phyloP scores from a whole-genome alignment of 2,113 vertebrate genomes.

The Nettapus auritus region DNA sequence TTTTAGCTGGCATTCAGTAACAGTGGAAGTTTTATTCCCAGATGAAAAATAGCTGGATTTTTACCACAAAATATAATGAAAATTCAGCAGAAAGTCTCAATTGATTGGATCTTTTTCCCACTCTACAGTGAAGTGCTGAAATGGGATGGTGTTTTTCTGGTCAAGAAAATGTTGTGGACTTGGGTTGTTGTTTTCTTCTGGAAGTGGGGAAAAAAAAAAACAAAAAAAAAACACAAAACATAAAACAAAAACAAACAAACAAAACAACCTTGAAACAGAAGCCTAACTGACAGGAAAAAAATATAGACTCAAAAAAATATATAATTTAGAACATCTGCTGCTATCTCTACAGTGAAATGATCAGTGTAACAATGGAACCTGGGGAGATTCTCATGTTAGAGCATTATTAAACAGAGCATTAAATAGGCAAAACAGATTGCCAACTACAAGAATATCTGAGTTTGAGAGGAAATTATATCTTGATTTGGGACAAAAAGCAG shows the following conservation, averaged over 20 bases:
- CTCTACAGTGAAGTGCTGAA: background rate
- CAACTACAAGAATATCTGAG: background rate
- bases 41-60: background rate
- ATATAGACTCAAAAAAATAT: background rate
- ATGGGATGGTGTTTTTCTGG: background rate
- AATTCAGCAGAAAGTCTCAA: background rate
- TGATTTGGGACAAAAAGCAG: background rate
- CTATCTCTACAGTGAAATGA: background rate
- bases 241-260: no score
- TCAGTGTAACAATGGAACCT: background rate
- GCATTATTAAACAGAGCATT: background rate
- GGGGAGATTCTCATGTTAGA: background rate
- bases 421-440: background rate
- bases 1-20: background rate
- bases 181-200: background rate
- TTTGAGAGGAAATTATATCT: background rate
- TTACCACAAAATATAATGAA: background rate
- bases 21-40: background rate
- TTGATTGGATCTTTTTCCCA: background rate
- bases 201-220: no score
- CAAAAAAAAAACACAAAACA: background rate
- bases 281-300: background rate
- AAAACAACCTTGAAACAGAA: background rate
- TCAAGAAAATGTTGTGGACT: background rate
- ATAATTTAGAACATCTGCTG: background rate